These are phyloP conservation scores for Ormia ochracea DNA, from an alignment of 2,888 invertebrate species.

Conservation along the genomic window DNA sequence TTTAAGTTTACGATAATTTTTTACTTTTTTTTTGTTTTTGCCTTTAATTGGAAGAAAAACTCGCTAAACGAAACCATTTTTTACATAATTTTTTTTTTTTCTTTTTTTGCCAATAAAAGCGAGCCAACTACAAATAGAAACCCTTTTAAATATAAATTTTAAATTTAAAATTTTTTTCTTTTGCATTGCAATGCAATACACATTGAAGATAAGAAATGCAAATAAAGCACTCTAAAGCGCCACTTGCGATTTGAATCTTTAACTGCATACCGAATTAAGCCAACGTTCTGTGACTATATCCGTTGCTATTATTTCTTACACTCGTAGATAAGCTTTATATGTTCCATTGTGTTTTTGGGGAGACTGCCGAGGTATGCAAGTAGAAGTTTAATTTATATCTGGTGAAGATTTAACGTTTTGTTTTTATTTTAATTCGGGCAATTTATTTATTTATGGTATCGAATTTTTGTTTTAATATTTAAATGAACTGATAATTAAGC, in stretches of 20 bases:
- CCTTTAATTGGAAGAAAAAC: neutral
- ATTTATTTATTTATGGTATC: no score
- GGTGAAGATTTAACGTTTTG: neutral
- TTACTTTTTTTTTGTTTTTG: no score
- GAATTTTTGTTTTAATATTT: no score
- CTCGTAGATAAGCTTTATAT: slow-evolving; percentile 27
- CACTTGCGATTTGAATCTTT: slow-evolving; percentile 31
- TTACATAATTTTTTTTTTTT: no score
- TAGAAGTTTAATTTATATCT: neutral
- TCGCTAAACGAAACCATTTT: neutral
- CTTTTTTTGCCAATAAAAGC: neutral
- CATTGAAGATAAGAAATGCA: neutral
- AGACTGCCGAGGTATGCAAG: neutral
- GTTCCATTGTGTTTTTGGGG: slow-evolving; percentile 18
- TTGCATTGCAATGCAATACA: neutral
- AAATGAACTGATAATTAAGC: no score
- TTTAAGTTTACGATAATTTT: neutral
- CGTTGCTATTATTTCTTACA: slow-evolving; percentile 47
- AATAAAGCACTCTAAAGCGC: slow-evolving; percentile 15
- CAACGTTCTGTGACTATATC: slow-evolving; percentile 65
- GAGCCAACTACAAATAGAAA: slow-evolving; percentile 3
- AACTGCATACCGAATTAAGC: slow-evolving; percentile 47
- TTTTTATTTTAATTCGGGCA: neutral
- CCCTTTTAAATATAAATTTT: slow-evolving; percentile 13
- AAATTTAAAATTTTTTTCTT: slow-evolving; percentile 36